phyloP scores from a whole-genome alignment of 2,888 invertebrate genomes.

The Erpobdella octoculata region DNA sequence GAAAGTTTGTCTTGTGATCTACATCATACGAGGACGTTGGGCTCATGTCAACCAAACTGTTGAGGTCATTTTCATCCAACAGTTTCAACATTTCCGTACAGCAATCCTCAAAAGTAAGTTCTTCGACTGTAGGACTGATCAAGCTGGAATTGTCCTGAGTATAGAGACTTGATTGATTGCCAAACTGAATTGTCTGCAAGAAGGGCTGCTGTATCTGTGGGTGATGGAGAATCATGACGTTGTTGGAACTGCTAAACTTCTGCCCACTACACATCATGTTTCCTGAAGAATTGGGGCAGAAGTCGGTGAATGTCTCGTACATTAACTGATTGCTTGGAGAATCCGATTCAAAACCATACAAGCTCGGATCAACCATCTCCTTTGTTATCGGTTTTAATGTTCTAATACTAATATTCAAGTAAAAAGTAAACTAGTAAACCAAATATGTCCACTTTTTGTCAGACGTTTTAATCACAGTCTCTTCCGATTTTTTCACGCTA shows the following conservation, averaged over 20 bases:
- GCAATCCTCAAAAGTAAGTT: slow-evolving; percentile 6
- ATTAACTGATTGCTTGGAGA: slow-evolving; percentile 1
- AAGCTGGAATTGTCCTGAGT: neutral
- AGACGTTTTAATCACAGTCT: too few relatives aligned
- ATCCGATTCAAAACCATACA: slow-evolving; percentile 11
- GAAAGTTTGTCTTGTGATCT: neutral
- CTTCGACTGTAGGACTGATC: neutral
- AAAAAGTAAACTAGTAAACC: too few relatives aligned
- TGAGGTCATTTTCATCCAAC: slow-evolving; percentile 2
- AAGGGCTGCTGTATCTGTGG: neutral
- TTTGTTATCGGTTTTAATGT: too few relatives aligned
- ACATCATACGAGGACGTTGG: neutral
- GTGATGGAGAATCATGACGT: too few relatives aligned
- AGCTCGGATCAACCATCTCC: slow-evolving; percentile 16
- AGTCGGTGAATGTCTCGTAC: neutral
- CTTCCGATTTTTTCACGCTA: too few relatives aligned
- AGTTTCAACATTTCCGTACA: neutral
- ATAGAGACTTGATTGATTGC: neutral
- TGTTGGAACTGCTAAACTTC: neutral
- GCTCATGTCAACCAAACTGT: neutral
- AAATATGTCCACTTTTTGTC: too few relatives aligned
- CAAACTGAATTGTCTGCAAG: slow-evolving; percentile 3
- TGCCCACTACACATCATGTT: too few relatives aligned
- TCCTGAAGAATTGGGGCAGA: neutral
- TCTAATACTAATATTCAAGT: too few relatives aligned